These are phyloP conservation scores for Dysdera silvatica DNA, from an alignment of 1,140 invertebrate species.

Conservation along the genomic window DNA sequence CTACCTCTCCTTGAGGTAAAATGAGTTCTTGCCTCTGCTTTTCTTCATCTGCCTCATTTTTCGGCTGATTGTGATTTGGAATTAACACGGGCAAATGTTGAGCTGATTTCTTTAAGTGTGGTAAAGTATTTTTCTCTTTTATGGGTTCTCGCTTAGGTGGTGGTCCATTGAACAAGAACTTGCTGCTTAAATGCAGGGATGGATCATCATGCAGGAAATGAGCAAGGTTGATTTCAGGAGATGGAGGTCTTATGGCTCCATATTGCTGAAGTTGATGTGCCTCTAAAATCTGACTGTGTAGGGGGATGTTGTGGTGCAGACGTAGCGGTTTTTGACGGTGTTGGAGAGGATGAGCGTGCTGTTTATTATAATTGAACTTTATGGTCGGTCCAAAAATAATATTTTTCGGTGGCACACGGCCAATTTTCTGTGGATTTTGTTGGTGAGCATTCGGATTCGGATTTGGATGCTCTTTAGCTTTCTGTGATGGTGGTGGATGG, in stretches of 20 bases:
- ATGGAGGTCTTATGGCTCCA: constrained; percentile 3
- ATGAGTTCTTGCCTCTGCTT: neutral
- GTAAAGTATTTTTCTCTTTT: no score
- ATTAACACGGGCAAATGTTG: constrained; percentile 5
- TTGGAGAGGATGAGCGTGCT: no score
- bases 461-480: no score
- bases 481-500: no score
- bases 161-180: constrained; percentile 5
- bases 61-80: neutral
- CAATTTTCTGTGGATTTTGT: no score
- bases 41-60: neutral
- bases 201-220: constrained; percentile 8
- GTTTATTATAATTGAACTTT: no score
- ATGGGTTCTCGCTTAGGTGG: constrained; percentile 8
- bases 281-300: neutral
- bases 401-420: no score
- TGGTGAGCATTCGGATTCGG: no score
- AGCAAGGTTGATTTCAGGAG: neutral
- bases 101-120: constrained; percentile 12
- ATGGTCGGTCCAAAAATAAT: no score
- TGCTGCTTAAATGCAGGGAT: constrained; percentile 14
- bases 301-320: constrained; percentile 1
- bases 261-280: constrained; percentile 1
- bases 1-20: constrained; percentile 1
- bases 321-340: no score